Percentiles rank a stretch among this genome's conserved stretches.
phyloP scores from a whole-genome alignment of 2,888 invertebrate species.

The Agrotis segetum region DNA sequence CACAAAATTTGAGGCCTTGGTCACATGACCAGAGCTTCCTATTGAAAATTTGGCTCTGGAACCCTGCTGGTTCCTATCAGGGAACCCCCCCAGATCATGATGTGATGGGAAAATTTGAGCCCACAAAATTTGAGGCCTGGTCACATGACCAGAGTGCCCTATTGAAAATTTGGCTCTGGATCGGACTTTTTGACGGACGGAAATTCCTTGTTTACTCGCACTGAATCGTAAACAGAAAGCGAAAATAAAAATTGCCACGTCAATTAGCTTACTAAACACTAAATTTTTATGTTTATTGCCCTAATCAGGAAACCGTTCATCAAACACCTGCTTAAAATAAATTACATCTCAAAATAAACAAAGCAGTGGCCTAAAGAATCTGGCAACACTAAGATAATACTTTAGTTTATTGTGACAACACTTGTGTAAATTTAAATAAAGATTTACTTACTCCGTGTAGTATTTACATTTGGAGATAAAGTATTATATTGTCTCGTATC shows the following conservation, averaged over 20 bases:
- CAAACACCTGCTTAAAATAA: slow-evolving; percentile 29
- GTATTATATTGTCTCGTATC: slow-evolving; percentile 11
- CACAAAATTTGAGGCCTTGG: no score
- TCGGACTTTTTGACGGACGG: no score
- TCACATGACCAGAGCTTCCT: no score
- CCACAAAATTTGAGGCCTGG: no score
- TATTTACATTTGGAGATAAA: slow-evolving; percentile 40
- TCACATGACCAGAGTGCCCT: no score
- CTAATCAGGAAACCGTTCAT: slow-evolving; percentile 21
- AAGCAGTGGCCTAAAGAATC: slow-evolving; percentile 7
- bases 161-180: no score
- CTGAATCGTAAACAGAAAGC: not conserved
- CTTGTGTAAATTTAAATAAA: slow-evolving; percentile 31
- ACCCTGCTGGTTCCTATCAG: no score
- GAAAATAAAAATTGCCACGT: not conserved
- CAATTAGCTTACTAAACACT: slow-evolving; percentile 5
- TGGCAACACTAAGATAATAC: slow-evolving; percentile 30
- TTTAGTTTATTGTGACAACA: slow-evolving; percentile 39
- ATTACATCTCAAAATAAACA: slow-evolving; percentile 17
- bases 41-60: no score
- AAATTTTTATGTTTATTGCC: slow-evolving; percentile 11
- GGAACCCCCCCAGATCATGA: no score
- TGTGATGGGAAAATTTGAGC: no score
- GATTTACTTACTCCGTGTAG: slow-evolving; percentile 15
- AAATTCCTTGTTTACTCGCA: not conserved